Percentiles rank a stretch among this genome's conserved stretches.
phyloP scores from a whole-genome alignment of 2,888 invertebrate genomes.

The Cephus sareptanus region DNA sequence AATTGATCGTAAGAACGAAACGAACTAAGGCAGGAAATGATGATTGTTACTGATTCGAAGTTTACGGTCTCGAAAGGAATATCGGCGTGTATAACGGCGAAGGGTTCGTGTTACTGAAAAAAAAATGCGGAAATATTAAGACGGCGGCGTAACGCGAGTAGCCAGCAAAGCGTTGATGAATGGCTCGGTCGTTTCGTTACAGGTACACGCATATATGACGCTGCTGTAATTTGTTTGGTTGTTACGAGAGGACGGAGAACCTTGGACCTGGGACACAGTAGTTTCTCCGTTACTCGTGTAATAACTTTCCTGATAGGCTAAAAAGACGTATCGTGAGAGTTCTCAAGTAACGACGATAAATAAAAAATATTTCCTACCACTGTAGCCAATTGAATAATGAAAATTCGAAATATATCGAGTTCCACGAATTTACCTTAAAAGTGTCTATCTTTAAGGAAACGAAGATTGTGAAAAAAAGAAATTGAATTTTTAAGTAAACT shows the following conservation, averaged over 20 bases:
- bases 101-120: slow-evolving; percentile 33
- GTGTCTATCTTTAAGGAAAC: background rate
- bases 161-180: slow-evolving; percentile 34
- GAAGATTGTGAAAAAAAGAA: background rate
- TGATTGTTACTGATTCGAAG: background rate
- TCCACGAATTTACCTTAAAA: background rate
- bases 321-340: background rate
- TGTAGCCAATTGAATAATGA: background rate
- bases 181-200: slow-evolving; percentile 26
- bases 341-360: background rate
- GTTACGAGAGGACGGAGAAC: background rate
- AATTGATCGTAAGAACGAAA: background rate
- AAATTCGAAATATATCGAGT: background rate
- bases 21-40: background rate
- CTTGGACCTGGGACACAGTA: background rate
- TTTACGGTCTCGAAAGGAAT: background rate
- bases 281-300: background rate
- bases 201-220: background rate
- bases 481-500: background rate
- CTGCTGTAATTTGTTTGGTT: background rate
- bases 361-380: background rate
- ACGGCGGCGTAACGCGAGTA: slow-evolving; percentile 47
- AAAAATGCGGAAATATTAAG: slow-evolving; percentile 45
- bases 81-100: background rate
- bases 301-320: background rate